Base-by-base conservation (phyloP, 2,797 vertebrate genomes). In the Mus spretus region DNA sequence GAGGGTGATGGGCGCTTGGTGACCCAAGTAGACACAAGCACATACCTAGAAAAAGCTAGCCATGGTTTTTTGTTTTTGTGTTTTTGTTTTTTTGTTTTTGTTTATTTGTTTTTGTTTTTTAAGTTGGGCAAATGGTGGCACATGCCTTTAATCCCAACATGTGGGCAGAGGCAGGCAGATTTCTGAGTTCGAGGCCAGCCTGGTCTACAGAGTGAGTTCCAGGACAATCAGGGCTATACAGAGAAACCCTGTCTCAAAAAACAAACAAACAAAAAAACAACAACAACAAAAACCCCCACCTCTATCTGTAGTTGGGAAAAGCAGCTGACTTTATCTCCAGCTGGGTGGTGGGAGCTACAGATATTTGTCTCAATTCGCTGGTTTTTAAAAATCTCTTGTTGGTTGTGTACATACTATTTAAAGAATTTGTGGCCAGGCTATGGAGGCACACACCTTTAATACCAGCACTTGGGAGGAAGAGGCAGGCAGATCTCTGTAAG, bases 1-100 rank as follows among this genome's bases (percentile, higher is more conserved):
- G 97, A 96, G 97, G 97, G 96, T 75, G 85, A 96, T 40, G 96
- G 85, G 90, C 80, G 59, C 37, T 90, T 92, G 74, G 40, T 79
- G 91, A 67, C 85, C 92, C 1, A 0, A 26, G 72, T 37, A 88
- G 70, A 77, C 65, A 53, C 55, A 53, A 55, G 34, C 28, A n/a
- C 74, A 50, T 20, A 15, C 59, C 78, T 75, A 20, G 28, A 47
- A 31, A 63, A 24, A 24, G 47, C 37, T 19, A 13, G 72, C 77
- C 22, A 11, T 17, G 2, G 17, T 50, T 72, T 50, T 50, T 50
- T 50, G 47, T 50, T 50, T 50, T 50, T 5, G 44, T 47, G 44
- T 47, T 47, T 47, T 47, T 47, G 47, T 47, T 47, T 47, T 40
- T 47, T 50, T 47, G 47, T 47, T 50, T 50, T 50, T 50, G 50